These are phyloP conservation scores for Leucophenga montana DNA, from an alignment of 2,888 invertebrate species.

Conservation along the genomic window DNA sequence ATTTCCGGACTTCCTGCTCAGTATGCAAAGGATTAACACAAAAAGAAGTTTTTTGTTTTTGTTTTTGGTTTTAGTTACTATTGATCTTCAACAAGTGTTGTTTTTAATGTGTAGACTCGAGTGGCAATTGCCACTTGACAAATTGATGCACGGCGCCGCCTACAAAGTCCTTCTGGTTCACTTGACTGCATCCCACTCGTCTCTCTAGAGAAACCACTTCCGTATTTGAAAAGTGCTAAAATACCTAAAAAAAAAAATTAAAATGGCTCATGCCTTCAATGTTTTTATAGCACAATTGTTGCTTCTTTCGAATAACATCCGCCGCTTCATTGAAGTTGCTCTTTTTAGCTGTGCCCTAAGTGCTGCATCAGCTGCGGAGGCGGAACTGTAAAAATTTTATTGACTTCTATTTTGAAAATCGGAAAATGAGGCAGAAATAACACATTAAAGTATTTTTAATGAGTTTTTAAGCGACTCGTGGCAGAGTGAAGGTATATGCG, in stretches of 20 bases:
- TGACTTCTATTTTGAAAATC: conserved; percentile 39
- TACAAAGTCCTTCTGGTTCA: conserved; percentile 31
- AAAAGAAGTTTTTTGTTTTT: not conserved
- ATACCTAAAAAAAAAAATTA: conserved; percentile 26
- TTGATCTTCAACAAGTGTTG: not conserved
- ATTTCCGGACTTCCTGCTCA: conserved; percentile 4
- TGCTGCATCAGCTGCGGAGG: conserved; percentile 41
- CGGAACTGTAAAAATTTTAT: conserved; percentile 59
- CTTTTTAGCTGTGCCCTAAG: conserved; percentile 16
- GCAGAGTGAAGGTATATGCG: conserved; percentile 11
- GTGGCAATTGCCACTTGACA: conserved; percentile 12
- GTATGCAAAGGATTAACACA: conserved; percentile 3
- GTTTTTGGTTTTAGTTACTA: not conserved
- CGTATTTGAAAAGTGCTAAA: conserved; percentile 41
- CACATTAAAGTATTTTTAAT: conserved; percentile 52
- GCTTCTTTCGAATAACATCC: conserved; percentile 38
- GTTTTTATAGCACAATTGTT: conserved; percentile 48
- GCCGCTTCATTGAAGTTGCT: conserved; percentile 31
- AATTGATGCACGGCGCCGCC: conserved; percentile 1
- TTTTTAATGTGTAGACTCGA: too few species aligned
- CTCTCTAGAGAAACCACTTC: conserved; percentile 42
- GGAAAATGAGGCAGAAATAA: conserved; percentile 51
- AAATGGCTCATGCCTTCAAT: conserved; percentile 26
- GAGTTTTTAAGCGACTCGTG: conserved; percentile 50
- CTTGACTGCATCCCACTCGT: not conserved